Base-by-base conservation (phyloP, 2,797 vertebrate genomes). In the Okamejei kenojei region DNA sequence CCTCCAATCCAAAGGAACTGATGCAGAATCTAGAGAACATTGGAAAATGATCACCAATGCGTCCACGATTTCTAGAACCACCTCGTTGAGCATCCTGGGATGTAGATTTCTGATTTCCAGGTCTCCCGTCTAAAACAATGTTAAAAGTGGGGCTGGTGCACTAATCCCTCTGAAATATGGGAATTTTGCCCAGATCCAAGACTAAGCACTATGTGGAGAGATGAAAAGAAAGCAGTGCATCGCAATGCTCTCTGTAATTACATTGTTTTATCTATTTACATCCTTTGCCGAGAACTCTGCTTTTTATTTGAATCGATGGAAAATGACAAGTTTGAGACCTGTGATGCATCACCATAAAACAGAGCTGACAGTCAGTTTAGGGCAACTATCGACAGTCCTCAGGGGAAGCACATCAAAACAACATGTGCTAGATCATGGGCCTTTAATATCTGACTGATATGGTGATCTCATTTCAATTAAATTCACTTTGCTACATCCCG, bases 361-460 rank as follows among this genome's bases (percentile, higher is more conserved):
- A 58, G 90, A 92, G 32, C 45, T 92, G 71, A 76, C 90, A 45
- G 26, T 54, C 71, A 92, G 71, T 76, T 92, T 74, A 92, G 81
- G 38, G 54, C 81, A 84, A 84, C 45, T 58, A 58, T 84, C 58
- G 90, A 74, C 90, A 92, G 71, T 92, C 45, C 90, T 92, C 90
- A 13, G 71, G 90, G 73, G 90, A 54, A 76, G 26, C 38, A 92
- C 90, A 92, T 92, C 90, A 92, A 92, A 92, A 88, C 65, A 92
- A 76, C 71, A 92, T 92, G 26, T 76, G 90, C 38, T 74, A 17
- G 38, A 92, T 74, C 68, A 71, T 76, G 73, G 71, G 38, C 71
- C 81, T 92, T 92, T 74, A 92, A 92, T 92, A 92, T 92, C 71
- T 92, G 90, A 76, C 90, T 92, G 68, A 92, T 92, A 58, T 76